Percentiles rank a stretch among this genome's conserved stretches.
Conservation (phyloP, 2,797 vertebrate species). For the Manis pentadactyla region DNA sequence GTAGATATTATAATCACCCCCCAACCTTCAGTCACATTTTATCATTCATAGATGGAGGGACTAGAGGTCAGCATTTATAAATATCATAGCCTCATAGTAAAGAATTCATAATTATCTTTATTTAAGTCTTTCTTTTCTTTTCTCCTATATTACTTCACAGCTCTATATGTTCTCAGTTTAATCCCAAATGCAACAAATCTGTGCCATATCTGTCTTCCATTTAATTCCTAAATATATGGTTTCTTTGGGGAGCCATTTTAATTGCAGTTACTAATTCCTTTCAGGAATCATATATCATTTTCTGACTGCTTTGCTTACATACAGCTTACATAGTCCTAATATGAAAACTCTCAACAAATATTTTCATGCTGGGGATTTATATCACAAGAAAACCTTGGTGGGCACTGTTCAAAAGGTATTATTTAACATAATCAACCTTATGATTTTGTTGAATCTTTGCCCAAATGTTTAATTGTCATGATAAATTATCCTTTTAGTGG, state of each 20-base stretch:
- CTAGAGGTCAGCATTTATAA: constrained; percentile 8
- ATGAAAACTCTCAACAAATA: constrained; percentile 6
- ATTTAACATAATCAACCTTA: background rate
- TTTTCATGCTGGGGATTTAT: background rate
- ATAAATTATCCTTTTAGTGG: background rate
- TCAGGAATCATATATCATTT: background rate
- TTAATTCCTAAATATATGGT: background rate
- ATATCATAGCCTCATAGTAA: background rate
- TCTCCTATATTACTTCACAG: background rate
- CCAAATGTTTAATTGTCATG: background rate
- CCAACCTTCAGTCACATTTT: background rate
- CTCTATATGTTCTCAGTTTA: constrained; percentile 17
- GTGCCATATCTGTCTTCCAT: background rate
- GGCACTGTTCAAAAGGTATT: background rate
- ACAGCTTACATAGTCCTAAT: background rate
- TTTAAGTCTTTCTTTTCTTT: background rate
- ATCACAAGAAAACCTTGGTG: background rate
- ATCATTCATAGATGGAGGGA: background rate
- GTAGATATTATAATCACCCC: background rate
- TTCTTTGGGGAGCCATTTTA: background rate
- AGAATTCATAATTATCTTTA: background rate
- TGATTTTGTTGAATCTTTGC: background rate
- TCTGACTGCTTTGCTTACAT: background rate
- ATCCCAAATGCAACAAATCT: background rate
- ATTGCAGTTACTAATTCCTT: background rate